phyloP scores from a whole-genome alignment of 2,888 invertebrate species.

The Mystacides longicornis region DNA sequence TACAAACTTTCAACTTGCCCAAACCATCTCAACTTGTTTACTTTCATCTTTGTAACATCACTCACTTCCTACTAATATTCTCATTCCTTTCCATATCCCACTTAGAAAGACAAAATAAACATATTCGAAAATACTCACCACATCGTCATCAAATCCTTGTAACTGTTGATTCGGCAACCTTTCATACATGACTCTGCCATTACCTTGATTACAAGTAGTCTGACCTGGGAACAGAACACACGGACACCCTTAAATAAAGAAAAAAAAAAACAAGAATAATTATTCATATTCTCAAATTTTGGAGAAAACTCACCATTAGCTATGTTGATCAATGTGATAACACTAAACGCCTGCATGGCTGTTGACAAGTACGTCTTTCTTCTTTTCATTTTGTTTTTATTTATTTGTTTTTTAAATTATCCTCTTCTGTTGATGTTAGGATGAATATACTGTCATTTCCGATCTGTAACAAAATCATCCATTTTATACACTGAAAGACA shows the following conservation, averaged over 20 bases:
- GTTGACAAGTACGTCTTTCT: conserved; percentile 49
- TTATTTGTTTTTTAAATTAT: background rate
- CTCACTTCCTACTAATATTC: too few species aligned
- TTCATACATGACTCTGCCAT: conserved; percentile 83
- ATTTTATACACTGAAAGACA: too few species aligned
- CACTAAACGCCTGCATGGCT: conserved; percentile 81
- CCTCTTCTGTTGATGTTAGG: background rate
- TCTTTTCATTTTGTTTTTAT: conserved; percentile 44
- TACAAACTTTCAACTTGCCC: too few species aligned
- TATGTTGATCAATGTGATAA: conserved; percentile 73
- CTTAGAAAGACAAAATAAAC: too few species aligned
- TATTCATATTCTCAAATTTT: background rate
- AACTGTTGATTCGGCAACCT: conserved; percentile 82
- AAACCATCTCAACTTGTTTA: too few species aligned
- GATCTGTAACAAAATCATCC: conserved; percentile 1
- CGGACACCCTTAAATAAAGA: background rate
- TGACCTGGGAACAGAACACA: conserved; percentile 60
- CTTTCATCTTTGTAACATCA: too few species aligned
- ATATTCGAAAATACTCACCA: conserved; percentile 50
- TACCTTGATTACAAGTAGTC: conserved; percentile 85
- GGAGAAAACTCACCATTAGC: conserved; percentile 69
- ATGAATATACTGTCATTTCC: background rate
- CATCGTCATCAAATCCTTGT: conserved; percentile 84
- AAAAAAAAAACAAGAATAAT: background rate
- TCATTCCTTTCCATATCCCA: too few species aligned